These are phyloP conservation scores for Drosophila tropicalis DNA, from an alignment of 1,140 invertebrate species.

Conservation along the genomic window DNA sequence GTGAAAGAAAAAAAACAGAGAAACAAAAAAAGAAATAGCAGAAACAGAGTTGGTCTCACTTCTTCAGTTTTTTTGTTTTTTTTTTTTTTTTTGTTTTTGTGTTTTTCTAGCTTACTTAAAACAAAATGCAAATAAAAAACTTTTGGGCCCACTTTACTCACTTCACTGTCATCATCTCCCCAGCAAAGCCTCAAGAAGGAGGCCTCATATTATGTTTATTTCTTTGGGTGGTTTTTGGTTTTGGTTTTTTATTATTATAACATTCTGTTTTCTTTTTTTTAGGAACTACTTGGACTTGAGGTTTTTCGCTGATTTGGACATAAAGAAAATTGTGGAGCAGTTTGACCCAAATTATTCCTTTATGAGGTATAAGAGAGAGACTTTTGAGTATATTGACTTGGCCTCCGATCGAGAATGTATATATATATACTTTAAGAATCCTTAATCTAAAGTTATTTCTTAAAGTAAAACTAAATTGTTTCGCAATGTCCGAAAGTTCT, in stretches of 20 bases:
- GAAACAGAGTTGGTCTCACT: constrained; percentile 66
- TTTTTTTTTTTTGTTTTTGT: constrained; percentile 15
- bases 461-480: constrained; percentile 15
- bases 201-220: constrained; percentile 38
- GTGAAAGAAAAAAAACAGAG: constrained; percentile 26
- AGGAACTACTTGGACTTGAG: constrained; percentile 57
- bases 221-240: constrained; percentile 1
- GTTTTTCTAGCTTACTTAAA: constrained; percentile 51
- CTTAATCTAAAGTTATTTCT: too few relatives aligned
- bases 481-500: background rate
- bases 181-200: constrained; percentile 25
- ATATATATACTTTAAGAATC: too few relatives aligned
- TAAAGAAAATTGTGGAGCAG: background rate
- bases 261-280: constrained; percentile 14
- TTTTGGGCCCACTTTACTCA: constrained; percentile 25
- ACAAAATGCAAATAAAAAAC: constrained; percentile 79
- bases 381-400: too few relatives aligned
- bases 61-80: constrained; percentile 24
- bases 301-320: constrained; percentile 19
- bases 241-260: constrained; percentile 38
- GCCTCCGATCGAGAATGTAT: too few relatives aligned
- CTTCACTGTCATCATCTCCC: background rate
- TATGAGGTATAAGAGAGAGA: background rate
- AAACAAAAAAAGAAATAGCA: constrained; percentile 29
- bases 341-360: background rate